phyloP scores from a whole-genome alignment of 1,140 invertebrate species.

The Diorhabda carinulata region DNA sequence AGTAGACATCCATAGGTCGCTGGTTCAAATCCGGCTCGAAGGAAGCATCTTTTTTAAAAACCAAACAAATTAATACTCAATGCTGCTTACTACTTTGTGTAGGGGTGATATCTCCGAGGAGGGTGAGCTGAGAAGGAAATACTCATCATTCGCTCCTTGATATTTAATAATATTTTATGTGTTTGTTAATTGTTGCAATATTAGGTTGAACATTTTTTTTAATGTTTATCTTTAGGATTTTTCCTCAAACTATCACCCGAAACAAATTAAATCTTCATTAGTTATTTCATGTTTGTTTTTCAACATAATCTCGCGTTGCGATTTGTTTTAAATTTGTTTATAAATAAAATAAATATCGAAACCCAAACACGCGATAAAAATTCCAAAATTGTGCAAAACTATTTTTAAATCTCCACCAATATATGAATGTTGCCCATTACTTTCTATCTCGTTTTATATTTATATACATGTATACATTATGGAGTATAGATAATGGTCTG shows the following conservation, averaged over 20 bases:
- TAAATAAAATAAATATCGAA: constrained; percentile 6
- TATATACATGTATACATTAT: too few relatives aligned
- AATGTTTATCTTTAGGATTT: too few relatives aligned
- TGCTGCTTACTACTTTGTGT: not conserved
- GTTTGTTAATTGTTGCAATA: too few relatives aligned
- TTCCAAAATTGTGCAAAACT: constrained; percentile 30
- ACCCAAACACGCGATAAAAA: constrained; percentile 27
- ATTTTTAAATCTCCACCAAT: constrained; percentile 15
- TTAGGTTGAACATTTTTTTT: too few relatives aligned
- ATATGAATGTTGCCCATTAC: constrained; percentile 8
- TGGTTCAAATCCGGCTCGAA: constrained; percentile 45
- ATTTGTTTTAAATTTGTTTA: constrained; percentile 3
- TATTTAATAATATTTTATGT: too few relatives aligned
- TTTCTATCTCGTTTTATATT: constrained; percentile 14
- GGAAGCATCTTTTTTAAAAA: constrained; percentile 15
- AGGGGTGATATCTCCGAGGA: not conserved
- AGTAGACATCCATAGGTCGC: constrained; percentile 38
- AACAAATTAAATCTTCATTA: too few relatives aligned
- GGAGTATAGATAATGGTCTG: constrained; percentile 8
- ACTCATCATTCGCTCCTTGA: not conserved
- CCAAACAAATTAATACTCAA: too few relatives aligned
- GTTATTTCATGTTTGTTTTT: too few relatives aligned
- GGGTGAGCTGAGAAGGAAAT: not conserved
- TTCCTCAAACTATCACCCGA: too few relatives aligned
- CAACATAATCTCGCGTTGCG: too few relatives aligned